These are phyloP conservation scores for Cosmia pyralina DNA, from an alignment of 2,888 invertebrate species.

Conservation along the genomic window DNA sequence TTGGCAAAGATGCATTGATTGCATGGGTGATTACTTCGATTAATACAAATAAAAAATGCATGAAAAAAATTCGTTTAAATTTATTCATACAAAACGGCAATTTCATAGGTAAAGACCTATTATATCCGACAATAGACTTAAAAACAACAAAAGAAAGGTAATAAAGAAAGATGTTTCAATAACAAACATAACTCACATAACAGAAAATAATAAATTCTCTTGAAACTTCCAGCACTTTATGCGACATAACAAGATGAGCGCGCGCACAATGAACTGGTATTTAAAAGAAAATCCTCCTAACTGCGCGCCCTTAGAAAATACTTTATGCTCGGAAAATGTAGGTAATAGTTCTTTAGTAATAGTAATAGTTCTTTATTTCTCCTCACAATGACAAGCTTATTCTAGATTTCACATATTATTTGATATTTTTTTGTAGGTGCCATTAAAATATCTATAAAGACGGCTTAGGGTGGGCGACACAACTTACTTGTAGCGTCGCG, in stretches of 20 bases:
- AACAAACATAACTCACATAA: conserved; percentile 19
- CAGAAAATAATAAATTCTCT: conserved; percentile 14
- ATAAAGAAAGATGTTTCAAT: conserved; percentile 10
- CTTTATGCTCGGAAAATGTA: conserved; percentile 35
- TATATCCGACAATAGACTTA: neutral
- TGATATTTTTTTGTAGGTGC: too few species aligned
- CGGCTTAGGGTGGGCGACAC: conserved; percentile 2
- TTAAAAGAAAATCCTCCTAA: conserved; percentile 42
- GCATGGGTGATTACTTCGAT: too few species aligned
- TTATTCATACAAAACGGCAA: too few species aligned
- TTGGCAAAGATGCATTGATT: too few species aligned
- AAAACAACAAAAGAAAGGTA: conserved; percentile 13
- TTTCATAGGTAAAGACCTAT: too few species aligned
- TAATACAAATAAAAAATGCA: too few species aligned
- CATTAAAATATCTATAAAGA: conserved; percentile 47
- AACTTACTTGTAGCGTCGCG: conserved; percentile 10
- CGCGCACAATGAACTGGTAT: conserved; percentile 42
- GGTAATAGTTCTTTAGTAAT: too few species aligned
- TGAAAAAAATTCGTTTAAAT: too few species aligned
- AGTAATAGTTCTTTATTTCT: too few species aligned
- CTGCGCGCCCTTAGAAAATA: conserved; percentile 38
- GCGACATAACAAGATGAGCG: conserved; percentile 44
- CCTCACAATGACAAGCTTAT: too few species aligned
- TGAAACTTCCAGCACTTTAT: conserved; percentile 9
- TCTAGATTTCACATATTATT: too few species aligned